These are phyloP conservation scores for Coleophora deauratella DNA, from an alignment of 2,888 invertebrate species.

Conservation along the genomic window DNA sequence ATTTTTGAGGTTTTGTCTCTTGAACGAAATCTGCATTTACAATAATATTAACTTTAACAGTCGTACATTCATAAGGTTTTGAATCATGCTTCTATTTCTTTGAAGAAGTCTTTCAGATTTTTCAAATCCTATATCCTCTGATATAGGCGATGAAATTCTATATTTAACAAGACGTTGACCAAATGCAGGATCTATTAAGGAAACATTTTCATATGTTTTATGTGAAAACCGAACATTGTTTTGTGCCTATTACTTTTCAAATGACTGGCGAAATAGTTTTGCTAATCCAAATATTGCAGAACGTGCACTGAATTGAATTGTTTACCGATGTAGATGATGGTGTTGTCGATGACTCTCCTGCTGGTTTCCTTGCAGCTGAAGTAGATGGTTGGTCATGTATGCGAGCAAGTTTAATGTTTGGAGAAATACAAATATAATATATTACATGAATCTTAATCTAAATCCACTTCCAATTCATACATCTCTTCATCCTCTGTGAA, in stretches of 20 bases:
- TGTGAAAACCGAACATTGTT: constrained; percentile 11
- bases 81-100: constrained; percentile 7
- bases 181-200: constrained; percentile 12
- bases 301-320: background rate
- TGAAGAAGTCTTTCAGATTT: constrained; percentile 5
- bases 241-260: constrained; percentile 14
- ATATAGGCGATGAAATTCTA: constrained; percentile 5
- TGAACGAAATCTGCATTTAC: constrained; percentile 17
- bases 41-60: constrained; percentile 15
- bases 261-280: constrained; percentile 11
- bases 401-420: too few species aligned
- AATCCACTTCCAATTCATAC: too few species aligned
- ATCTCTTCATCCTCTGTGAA: too few species aligned
- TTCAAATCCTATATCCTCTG: background rate
- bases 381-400: too few species aligned
- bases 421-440: too few species aligned
- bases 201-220: constrained; percentile 10
- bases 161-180: constrained; percentile 6
- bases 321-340: too few species aligned
- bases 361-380: too few species aligned
- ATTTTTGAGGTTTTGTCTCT: constrained; percentile 12
- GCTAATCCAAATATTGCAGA: constrained; percentile 1
- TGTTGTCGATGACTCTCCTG: too few species aligned
- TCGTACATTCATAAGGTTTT: constrained; percentile 7
- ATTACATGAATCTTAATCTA: too few species aligned